A percentile compares a stretch with the other conserved stretches of the same genome.
Evolutionary conservation across 2,888 invertebrate species (phyloP).

Genomic region (Himalopsyche tibetana): DNA sequence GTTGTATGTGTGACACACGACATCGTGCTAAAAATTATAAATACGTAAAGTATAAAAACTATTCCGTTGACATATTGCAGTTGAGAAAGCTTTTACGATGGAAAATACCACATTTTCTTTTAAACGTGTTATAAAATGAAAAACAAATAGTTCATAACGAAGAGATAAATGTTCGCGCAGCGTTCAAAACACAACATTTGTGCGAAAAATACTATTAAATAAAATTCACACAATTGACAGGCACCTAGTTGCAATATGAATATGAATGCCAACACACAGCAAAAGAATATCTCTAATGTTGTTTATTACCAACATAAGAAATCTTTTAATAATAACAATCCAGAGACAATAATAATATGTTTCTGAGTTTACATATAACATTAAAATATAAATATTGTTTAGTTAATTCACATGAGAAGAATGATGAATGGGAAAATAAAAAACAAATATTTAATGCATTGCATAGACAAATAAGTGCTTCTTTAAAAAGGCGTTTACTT

Average conservation of each 20-base stretch:
- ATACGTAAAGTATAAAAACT: not conserved
- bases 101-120: conserved; percentile 12
- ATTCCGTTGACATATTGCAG: conserved; percentile 28
- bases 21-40: conserved; percentile 9
- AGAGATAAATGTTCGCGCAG: conserved; percentile 15
- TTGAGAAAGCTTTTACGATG: conserved; percentile 20
- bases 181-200: conserved; percentile 19
- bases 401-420: no score
- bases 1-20: not conserved
- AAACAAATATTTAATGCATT: no score
- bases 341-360: no score
- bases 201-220: not conserved
- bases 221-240: not conserved
- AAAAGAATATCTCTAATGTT: no score
- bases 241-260: conserved; percentile 1
- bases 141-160: conserved; percentile 6
- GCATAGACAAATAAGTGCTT: no score
- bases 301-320: no score
- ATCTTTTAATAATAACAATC: no score
- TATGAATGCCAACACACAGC: conserved; percentile 12
- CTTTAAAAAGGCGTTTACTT: no score
- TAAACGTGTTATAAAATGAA: conserved; percentile 7
- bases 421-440: no score
- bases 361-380: no score
- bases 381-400: no score